Evolutionary conservation across 1,140 invertebrate species (phyloP), one percentile per base, ranked within the genome.

Genomic region (Papilio polyxenes): DNA sequence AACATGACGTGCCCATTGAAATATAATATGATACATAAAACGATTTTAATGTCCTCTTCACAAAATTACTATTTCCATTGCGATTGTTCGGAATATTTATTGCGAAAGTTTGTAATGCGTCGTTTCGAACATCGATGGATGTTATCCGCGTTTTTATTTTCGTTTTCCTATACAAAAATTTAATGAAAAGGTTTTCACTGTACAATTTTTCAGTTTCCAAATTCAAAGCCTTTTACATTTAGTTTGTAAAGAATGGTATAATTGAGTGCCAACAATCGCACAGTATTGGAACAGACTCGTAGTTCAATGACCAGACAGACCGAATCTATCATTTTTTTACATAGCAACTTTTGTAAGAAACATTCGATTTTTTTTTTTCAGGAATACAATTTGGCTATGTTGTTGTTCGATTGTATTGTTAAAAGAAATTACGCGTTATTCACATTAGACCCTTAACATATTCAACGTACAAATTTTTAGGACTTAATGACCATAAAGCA

Each of bases 21-120:
- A 53, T 51, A 6, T 31, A 49, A 31, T 77, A 53, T 77, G 49
- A 77, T 31, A 56, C n/a, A 56, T 77, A 77, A 56, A 77, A 56
- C 13, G 75, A 8, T 56, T 77, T 56, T 77, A 77, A 77, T 56
- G 23, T 17, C 75, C 75, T 56, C 65, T 37, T 72, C 40, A 23
- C 3, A 59, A 62, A 78, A 78, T 59, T 59, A 78, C 37, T 78
- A 59, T 23, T 56, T 23, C 53, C 76, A 72, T 40, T 72, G 53
- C 49, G 49, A 76, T 76, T 76, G 75, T 76, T 51, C n/a, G 44
- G 7, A 51, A 53, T 53, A 53, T 76, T 76, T 76, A 76, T 76
- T 23, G 75, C 48, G 48, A 51, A 76, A 76, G 15, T 76, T 76
- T 53, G 65, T 37, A 37, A 5, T 72, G 31, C 31, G 31, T 72